These are phyloP conservation scores for Aphelenchoides bicaudatus DNA, from an alignment of 2,888 invertebrate genomes.

Conservation along the genomic window DNA sequence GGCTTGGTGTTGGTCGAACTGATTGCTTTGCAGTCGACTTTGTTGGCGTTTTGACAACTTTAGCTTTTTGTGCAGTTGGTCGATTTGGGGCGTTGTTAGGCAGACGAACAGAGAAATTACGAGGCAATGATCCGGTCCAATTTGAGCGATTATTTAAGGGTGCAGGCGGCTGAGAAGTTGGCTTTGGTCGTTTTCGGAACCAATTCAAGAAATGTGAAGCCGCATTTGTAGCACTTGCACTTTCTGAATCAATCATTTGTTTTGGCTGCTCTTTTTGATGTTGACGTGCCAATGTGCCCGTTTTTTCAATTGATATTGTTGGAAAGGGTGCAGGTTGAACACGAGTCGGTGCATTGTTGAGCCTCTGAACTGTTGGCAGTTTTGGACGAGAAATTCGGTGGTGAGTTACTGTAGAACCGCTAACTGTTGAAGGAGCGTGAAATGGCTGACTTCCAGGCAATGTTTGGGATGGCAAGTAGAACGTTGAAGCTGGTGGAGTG, in stretches of 20 bases:
- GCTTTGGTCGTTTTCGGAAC: slow-evolving; percentile 6
- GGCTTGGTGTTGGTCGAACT: background rate
- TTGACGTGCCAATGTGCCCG: slow-evolving; percentile 2
- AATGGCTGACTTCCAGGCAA: too few relatives aligned
- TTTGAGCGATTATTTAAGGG: background rate
- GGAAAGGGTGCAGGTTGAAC: slow-evolving; percentile 6
- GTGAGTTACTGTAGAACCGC: background rate
- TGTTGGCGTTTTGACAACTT: background rate
- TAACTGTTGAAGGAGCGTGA: background rate
- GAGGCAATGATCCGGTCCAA: slow-evolving; percentile 7
- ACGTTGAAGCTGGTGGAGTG: too few relatives aligned
- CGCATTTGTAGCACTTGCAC: background rate
- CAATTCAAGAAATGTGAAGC: background rate
- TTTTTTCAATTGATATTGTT: background rate
- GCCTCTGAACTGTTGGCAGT: background rate
- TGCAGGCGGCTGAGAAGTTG: background rate
- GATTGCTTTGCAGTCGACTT: too few relatives aligned
- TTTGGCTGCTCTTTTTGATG: background rate
- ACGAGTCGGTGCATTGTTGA: background rate
- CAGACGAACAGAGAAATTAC: slow-evolving; percentile 1
- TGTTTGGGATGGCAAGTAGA: too few relatives aligned
- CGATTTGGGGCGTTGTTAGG: too few relatives aligned
- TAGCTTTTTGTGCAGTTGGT: background rate
- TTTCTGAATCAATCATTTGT: background rate
- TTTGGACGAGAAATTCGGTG: background rate